Evolutionary conservation across 2,113 vertebrate species (phyloP), one percentile per base, ranked within the genome.

Genomic region (Austrofundulus limnaeus): DNA sequence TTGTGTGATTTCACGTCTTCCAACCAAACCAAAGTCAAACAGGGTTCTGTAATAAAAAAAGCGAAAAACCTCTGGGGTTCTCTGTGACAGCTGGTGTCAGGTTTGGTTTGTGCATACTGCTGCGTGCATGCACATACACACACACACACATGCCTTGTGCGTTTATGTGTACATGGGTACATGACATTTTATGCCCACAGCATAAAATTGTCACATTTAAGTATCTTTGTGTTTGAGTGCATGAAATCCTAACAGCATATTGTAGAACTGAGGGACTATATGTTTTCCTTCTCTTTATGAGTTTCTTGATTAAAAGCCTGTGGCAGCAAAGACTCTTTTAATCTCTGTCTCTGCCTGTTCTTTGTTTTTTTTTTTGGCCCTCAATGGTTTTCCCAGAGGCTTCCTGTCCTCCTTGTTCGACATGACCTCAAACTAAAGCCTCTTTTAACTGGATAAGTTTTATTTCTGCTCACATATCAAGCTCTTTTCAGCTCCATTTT

Each of bases 271-370:
- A 1, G 43, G 57, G 66, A 63, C 55, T 62, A 13, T 65, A 38
- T 58, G 38, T 65, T 48, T 70, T 77, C 54, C 66, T 66, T 45
- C 53, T 64, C 47, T 72, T 66, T 49, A 66, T 77, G 71, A 71
- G 59, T 65, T 78, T 68, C 25, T 57, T 67, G 70, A 84, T 81
- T 61, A 84, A 84, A 78, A 58, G 57, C 69, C 61, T 11, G 20
- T 56, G 47, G 60, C 73, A 67, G 51, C 21, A 61, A 71, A 76
- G 45, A 65, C 25, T 57, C 53, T 72, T 81, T 67, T 80, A 76
- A 80, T 86, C 77, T 61, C 21, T 42, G 67, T 59, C 45, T 77
- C 16, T 60, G 66, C 12, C 31, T 61, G 75, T 75, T n/a, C n/a
- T n/a, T n/a, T n/a, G n/a, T n/a, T n/a, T n/a, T n/a, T n/a, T n/a